Percentiles rank a stretch among this genome's conserved stretches.
Conservation (phyloP, 37 sponge, comb jelly and placozoan species). For the Bolinopsis microptera region DNA sequence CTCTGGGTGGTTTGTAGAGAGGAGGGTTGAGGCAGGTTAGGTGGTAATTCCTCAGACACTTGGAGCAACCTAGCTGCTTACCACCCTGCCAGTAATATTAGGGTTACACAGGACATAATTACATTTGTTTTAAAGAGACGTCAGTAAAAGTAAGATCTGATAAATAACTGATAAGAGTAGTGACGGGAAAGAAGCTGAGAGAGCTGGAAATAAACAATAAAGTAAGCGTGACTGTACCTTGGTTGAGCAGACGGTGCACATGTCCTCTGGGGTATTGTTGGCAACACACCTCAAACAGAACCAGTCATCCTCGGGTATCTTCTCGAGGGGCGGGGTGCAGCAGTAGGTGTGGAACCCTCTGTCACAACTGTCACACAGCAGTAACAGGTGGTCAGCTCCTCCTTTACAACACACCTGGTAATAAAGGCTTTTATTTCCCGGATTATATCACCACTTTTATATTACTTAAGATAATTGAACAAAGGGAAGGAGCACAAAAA, state of each 20-base stretch:
- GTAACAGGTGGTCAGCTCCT: constrained; percentile 81
- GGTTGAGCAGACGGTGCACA: not conserved
- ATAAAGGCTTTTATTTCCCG: too few relatives aligned
- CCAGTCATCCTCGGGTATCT: constrained; percentile 91
- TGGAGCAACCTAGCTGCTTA: constrained; percentile 70
- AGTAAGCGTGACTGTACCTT: not conserved
- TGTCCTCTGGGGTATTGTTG: constrained; percentile 3
- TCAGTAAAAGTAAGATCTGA: too few relatives aligned
- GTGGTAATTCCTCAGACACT: constrained; percentile 79
- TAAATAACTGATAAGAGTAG: too few relatives aligned
- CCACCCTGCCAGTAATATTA: too few relatives aligned
- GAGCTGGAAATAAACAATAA: not conserved
- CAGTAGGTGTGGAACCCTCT: constrained; percentile 94
- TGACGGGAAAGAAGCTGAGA: not conserved
- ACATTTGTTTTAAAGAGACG: too few relatives aligned
- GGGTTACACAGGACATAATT: too few relatives aligned
- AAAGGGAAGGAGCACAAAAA: too few relatives aligned
- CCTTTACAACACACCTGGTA: constrained; percentile 81
- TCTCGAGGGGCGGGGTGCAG: constrained; percentile 82
- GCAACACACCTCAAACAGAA: constrained; percentile 76
- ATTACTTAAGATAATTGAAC: too few relatives aligned
- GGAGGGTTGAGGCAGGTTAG: constrained; percentile 81
- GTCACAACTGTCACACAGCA: constrained; percentile 93
- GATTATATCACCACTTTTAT: too few relatives aligned
- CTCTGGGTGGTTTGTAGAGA: constrained; percentile 37